Evolutionary conservation across 2,888 invertebrate species (phyloP), one percentile per base, ranked within the genome.

Genomic region (Athetis lepigone): DNA sequence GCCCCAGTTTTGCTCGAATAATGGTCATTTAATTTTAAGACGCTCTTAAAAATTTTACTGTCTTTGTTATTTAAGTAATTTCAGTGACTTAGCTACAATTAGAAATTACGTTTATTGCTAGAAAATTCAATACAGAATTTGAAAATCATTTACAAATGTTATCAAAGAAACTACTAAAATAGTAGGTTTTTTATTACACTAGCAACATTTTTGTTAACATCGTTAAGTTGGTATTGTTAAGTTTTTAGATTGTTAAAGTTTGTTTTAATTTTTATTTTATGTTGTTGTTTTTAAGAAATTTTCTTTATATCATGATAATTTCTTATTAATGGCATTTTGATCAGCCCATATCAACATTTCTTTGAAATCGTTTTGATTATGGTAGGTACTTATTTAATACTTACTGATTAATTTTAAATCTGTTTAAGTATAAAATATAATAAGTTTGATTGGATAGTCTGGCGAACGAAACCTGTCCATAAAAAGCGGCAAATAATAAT

Each of bases 301-400:
- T 72, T 75, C 65, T 46, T 59, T 18, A 0, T 7, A 1, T 1
- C 18, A 56, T 78, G 76, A 62, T 72, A 75, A 69, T 72, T 79
- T 64, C 58, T 72, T 69, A 66, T 4, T n/a, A 21, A 54, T 71
- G 21, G 40, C 19, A 25, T 42, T 39, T 58, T 47, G 13, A 52
- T 42, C 46, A n/a, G n/a, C n/a, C n/a, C n/a, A n/a, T n/a, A n/a
- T n/a, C n/a, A n/a, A n/a, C n/a, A n/a, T n/a, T n/a, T n/a, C n/a
- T n/a, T n/a, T n/a, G n/a, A n/a, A n/a, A n/a, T n/a, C n/a, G n/a
- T n/a, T n/a, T n/a, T n/a, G n/a, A n/a, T n/a, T n/a, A n/a, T n/a
- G n/a, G 21, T 19, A 43, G 37, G 54, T 52, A 25, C 25, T 25
- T 25, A 25, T 6, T 25, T 25, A 29, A 29, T 23, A n/a, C n/a